Evolutionary conservation across 1,140 invertebrate species (phyloP).

Genomic region (Drosophila ironensis): DNA sequence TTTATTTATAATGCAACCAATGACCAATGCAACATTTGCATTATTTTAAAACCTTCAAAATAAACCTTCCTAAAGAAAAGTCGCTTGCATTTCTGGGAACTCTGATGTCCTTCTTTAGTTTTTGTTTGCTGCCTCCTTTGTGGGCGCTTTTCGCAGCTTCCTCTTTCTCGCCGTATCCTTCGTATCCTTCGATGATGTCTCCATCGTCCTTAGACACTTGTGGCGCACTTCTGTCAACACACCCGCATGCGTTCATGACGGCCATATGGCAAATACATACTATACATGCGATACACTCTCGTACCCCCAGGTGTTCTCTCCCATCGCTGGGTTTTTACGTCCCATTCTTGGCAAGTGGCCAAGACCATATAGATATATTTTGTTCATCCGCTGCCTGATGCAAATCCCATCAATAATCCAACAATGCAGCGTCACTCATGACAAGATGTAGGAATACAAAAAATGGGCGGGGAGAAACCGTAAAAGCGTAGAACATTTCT

Average conservation of each 20-base stretch:
- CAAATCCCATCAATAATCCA: constrained; percentile 37
- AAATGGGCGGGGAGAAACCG: neutral
- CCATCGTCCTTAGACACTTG: constrained; percentile 23
- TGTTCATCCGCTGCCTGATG: constrained; percentile 8
- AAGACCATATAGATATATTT: neutral
- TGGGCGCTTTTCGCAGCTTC: neutral
- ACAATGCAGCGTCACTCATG: constrained; percentile 8
- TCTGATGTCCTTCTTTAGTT: neutral
- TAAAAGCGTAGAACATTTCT: neutral
- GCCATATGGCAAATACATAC: too few species aligned
- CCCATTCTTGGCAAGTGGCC: constrained; percentile 12
- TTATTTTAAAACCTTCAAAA: too few species aligned
- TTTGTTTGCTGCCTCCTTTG: constrained; percentile 2
- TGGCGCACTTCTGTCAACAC: constrained; percentile 30
- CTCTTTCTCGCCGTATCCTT: neutral
- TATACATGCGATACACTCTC: neutral
- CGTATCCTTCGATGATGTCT: neutral
- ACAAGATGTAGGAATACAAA: neutral
- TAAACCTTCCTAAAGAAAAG: too few species aligned
- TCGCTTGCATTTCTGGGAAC: constrained; percentile 1
- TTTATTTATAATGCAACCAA: too few species aligned
- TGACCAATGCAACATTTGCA: too few species aligned
- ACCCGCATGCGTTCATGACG: constrained; percentile 17
- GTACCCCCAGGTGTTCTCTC: neutral
- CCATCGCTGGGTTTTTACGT: constrained; percentile 2